Percentiles rank a stretch among this genome's conserved stretches.
Conservation (phyloP, 2,113 vertebrate species). For the Cathartes aura region DNA sequence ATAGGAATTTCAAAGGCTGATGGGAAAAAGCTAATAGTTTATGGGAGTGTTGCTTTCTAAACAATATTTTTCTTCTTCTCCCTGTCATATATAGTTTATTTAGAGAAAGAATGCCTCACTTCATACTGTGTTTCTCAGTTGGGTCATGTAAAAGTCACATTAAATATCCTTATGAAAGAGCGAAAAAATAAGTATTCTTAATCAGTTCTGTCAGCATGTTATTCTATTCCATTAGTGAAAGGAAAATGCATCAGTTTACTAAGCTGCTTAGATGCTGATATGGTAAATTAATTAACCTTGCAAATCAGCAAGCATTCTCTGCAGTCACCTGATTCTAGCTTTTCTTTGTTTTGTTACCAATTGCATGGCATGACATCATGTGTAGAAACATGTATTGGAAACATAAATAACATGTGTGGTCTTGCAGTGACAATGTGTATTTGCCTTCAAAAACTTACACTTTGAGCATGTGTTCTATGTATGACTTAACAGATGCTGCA, state of each 20-base stretch:
- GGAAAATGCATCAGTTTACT: not conserved
- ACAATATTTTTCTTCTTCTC: not conserved
- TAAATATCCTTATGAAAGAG: not conserved
- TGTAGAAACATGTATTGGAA: not conserved
- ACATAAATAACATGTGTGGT: accelerated
- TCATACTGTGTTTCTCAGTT: not conserved
- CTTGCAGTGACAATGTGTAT: not conserved
- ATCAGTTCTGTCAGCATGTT: not conserved
- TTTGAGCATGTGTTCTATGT: not conserved
- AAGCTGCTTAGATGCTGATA: not conserved
- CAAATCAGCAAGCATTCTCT: not conserved
- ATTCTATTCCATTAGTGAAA: not conserved
- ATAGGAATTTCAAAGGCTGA: not conserved
- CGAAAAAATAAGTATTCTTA: not conserved
- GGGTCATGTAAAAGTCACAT: not conserved
- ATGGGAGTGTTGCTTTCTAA: not conserved
- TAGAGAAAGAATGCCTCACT: not conserved
- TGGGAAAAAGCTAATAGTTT: not conserved
- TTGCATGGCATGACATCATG: not conserved
- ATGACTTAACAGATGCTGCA: not conserved
- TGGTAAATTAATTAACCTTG: not conserved
- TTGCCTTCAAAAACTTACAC: not conserved
- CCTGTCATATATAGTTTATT: not conserved
- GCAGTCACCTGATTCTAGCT: not conserved
- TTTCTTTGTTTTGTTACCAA: not conserved